Evolutionary conservation across 2,888 invertebrate species (phyloP), one percentile per base, ranked within the genome.

Genomic region (Phyto melanocephala): DNA sequence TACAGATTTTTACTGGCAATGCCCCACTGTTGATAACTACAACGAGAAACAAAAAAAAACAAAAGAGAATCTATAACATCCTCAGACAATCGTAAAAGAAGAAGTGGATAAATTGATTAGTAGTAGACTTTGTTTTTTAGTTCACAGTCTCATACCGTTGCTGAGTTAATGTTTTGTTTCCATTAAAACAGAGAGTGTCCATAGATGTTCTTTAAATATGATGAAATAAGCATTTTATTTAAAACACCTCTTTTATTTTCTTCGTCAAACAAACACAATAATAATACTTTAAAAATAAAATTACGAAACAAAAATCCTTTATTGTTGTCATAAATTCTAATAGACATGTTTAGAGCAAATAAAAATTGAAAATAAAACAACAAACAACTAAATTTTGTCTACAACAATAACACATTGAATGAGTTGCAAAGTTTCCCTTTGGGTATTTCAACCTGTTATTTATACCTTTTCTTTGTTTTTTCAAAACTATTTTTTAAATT

Each of bases 91-190:
- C 47, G 40, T 72, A 72, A 68, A 40, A 50, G 47, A 10, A 15
- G 35, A 68, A 81, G 60, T 78, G 47, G 68, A 62, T 81, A 81
- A 81, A 81, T 81, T 81, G 78, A 81, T 81, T 78, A 81, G 67
- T 15, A 58, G 67, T 76, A 77, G 81, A 81, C 71, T 81, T 77
- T 76, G 58, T 28, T 28, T 28, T 28, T 28, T 28, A n/a, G 28
- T 77, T 80, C 58, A 28, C 22, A 35, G 42, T 77, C 52, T 1
- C 28, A 13, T 28, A 17, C 20, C 11, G 5, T 40, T 40, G 35
- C 15, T 0, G 22, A 1, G 42, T 42, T 42, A 5, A 15, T 11
- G 37, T 47, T 17, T 24, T 56, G 13, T 35, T 42, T 52, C 20
- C 33, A 28, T 67, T 22, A 58, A 37, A 76, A 60, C 42, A 76